phyloP scores from a whole-genome alignment of 2,888 invertebrate genomes.

The Lapara coniferarum region DNA sequence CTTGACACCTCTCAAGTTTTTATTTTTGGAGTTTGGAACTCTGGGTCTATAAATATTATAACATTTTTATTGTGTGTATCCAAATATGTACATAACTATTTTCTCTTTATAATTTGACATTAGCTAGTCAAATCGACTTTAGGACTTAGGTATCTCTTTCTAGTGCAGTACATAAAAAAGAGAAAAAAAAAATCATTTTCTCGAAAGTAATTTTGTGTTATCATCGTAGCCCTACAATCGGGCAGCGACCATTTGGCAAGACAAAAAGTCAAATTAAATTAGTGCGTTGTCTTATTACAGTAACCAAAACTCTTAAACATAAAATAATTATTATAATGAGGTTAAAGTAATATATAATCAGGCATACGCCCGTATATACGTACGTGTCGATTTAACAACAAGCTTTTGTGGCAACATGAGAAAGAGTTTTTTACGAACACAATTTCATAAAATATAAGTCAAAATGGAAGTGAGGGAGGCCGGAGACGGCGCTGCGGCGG shows the following conservation, averaged over 20 bases:
- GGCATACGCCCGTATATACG: constrained; percentile 29
- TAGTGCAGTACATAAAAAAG: not conserved
- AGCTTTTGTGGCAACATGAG: constrained; percentile 33
- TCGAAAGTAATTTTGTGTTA: constrained; percentile 13
- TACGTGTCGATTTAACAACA: constrained; percentile 37
- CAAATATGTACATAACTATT: constrained; percentile 1
- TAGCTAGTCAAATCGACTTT: not conserved
- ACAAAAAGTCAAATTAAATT: constrained; percentile 59
- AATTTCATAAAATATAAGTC: constrained; percentile 32
- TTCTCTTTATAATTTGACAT: constrained; percentile 17
- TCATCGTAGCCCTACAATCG: constrained; percentile 17
- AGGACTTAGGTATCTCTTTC: too few relatives aligned
- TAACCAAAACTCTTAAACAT: constrained; percentile 47
- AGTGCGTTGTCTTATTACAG: constrained; percentile 63
- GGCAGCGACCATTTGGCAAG: constrained; percentile 59
- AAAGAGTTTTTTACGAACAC: constrained; percentile 32
- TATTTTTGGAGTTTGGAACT: too few relatives aligned
- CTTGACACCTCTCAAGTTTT: too few relatives aligned
- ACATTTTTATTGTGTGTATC: not conserved
- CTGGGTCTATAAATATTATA: too few relatives aligned
- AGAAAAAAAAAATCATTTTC: not conserved
- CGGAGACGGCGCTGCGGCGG: constrained; percentile 75
- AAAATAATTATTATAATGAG: constrained; percentile 49
- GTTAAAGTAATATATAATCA: constrained; percentile 38
- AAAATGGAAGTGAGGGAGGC: constrained; percentile 78